Conservation (phyloP, 2,113 vertebrate genomes). For the Gopherus flavomarginatus region DNA sequence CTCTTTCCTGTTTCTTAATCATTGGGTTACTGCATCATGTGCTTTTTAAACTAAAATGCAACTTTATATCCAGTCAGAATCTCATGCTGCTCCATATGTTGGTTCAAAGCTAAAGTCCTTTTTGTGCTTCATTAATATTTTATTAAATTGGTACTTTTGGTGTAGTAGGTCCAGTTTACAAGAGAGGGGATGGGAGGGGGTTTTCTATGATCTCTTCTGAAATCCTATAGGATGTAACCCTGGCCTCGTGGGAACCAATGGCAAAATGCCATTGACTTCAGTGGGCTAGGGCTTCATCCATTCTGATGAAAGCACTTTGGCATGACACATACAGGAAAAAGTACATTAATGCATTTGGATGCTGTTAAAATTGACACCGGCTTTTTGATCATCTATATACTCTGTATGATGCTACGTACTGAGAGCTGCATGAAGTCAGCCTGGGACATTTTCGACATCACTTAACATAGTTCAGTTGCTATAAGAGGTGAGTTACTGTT, state of each 20-base stretch:
- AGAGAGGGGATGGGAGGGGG: not conserved
- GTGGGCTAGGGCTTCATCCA: rapidly evolving
- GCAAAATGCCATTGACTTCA: not conserved
- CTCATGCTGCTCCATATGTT: not conserved
- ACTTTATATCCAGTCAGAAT: rapidly evolving
- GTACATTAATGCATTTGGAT: rapidly evolving
- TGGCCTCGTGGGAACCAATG: rapidly evolving
- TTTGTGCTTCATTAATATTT: not conserved
- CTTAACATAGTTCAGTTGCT: not conserved
- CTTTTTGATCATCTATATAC: rapidly evolving
- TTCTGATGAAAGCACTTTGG: not conserved
- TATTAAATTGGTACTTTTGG: not conserved
- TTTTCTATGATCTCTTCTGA: not conserved
- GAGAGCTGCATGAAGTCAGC: rapidly evolving
- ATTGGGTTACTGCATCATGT: rapidly evolving
- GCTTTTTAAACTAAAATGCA: not conserved
- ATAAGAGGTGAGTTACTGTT: not conserved
- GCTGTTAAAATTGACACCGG: rapidly evolving
- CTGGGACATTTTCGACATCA: rapidly evolving
- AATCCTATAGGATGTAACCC: not conserved
- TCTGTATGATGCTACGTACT: not conserved
- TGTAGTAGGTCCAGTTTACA: not conserved
- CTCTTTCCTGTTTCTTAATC: not conserved
- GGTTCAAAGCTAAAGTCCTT: not conserved
- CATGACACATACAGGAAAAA: not conserved